Evolutionary conservation across 2,888 invertebrate species (phyloP).

Genomic region (Isotomurus palustris): DNA sequence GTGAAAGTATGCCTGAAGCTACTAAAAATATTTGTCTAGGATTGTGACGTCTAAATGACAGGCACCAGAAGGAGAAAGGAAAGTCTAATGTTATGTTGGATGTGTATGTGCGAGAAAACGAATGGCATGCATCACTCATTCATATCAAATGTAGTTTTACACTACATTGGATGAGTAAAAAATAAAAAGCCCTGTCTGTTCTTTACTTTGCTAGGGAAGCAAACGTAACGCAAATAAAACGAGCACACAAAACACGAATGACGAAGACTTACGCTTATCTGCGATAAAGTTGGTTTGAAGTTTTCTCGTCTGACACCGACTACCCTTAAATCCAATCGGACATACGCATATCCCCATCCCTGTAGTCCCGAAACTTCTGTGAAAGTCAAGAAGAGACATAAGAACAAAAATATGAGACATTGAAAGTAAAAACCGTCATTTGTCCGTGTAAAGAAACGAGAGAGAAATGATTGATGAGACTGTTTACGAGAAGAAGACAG

Average conservation of each 20-base stretch:
- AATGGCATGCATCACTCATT: neutral
- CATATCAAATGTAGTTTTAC: too few species aligned
- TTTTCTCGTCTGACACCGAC: neutral
- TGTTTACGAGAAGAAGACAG: conserved; percentile 1
- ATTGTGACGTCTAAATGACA: too few species aligned
- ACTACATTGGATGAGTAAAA: too few species aligned
- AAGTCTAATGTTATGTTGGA: too few species aligned
- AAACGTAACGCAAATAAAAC: too few species aligned
- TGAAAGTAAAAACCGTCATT: neutral
- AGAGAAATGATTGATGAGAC: neutral
- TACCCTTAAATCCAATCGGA: neutral
- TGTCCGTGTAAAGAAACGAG: neutral
- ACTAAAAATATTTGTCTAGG: too few species aligned
- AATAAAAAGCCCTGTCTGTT: too few species aligned
- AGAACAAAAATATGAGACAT: neutral
- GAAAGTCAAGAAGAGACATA: neutral
- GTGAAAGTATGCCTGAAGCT: too few species aligned
- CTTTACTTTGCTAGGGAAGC: too few species aligned
- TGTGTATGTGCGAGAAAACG: neutral
- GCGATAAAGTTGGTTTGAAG: neutral
- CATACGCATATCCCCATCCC: neutral
- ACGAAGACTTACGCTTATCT: neutral
- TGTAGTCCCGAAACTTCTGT: neutral
- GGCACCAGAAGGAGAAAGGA: too few species aligned
- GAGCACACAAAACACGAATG: neutral